These are phyloP conservation scores for Eriocheir sinensis DNA, from an alignment of 1,140 invertebrate genomes.

Conservation along the genomic window DNA sequence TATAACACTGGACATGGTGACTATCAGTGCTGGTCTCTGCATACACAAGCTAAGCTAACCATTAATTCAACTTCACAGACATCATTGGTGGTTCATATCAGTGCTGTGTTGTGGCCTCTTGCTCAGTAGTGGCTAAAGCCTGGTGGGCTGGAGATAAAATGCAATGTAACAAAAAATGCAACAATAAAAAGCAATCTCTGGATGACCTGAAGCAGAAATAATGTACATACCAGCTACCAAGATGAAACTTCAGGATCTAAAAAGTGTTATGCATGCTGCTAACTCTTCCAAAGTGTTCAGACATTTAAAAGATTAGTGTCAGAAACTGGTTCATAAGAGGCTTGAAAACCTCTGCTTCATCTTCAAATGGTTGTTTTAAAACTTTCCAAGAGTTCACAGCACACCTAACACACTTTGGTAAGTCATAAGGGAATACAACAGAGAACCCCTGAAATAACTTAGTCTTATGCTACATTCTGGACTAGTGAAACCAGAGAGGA, in stretches of 20 bases:
- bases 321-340: too few relatives aligned
- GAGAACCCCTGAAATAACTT: background rate
- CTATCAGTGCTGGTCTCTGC: background rate
- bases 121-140: background rate
- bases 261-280: too few relatives aligned
- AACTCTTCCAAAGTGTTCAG: background rate
- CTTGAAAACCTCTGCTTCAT: background rate
- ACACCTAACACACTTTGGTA: background rate
- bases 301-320: background rate
- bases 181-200: too few relatives aligned
- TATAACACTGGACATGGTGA: background rate
- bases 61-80: background rate
- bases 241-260: too few relatives aligned
- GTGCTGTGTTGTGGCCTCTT: background rate
- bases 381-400: background rate
- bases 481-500: background rate
- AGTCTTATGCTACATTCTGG: slow-evolving; percentile 3
- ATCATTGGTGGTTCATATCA: background rate
- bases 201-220: too few relatives aligned
- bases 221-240: too few relatives aligned
- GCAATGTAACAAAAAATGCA: too few relatives aligned
- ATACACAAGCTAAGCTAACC: slow-evolving; percentile 11
- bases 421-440: background rate
- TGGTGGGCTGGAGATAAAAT: background rate
- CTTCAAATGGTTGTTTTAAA: background rate